phyloP scores from a whole-genome alignment of 2,888 invertebrate species.

The Petrolisthes cinctipes region DNA sequence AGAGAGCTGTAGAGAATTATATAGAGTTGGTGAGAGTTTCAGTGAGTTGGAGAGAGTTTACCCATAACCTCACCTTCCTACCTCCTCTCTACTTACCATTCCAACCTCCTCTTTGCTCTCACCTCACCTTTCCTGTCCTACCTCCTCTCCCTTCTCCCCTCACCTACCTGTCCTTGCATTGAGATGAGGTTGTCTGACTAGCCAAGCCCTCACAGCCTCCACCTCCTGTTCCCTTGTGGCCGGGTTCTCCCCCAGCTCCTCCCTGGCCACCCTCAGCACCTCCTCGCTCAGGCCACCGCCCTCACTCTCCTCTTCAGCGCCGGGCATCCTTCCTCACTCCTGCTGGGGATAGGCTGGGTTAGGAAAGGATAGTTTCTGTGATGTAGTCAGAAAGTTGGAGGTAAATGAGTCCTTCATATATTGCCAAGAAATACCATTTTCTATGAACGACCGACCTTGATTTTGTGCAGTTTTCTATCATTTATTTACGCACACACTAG shows the following conservation, averaged over 20 bases:
- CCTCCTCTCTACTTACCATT: not conserved
- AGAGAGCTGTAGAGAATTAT: not conserved
- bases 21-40: not conserved
- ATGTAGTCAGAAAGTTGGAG: too few species aligned
- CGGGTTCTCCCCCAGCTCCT: slow-evolving; percentile 74
- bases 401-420: too few species aligned
- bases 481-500: too few species aligned
- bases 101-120: not conserved
- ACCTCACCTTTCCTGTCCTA: not conserved
- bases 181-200: slow-evolving; percentile 75
- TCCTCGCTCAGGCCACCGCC: slow-evolving; percentile 21
- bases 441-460: too few species aligned
- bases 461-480: too few species aligned
- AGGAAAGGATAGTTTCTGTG: not conserved
- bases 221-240: slow-evolving; percentile 72
- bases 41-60: not conserved
- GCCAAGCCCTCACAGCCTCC: slow-evolving; percentile 74
- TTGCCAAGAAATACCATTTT: too few species aligned
- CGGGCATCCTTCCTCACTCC: slow-evolving; percentile 22
- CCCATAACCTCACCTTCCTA: not conserved
- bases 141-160: not conserved
- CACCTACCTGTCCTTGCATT: slow-evolving; percentile 78
- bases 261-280: slow-evolving; percentile 69
- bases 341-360: not conserved
- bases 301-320: slow-evolving; percentile 30